phyloP scores from a whole-genome alignment of 2,797 vertebrate species.

The Tokudaia muenninki region DNA sequence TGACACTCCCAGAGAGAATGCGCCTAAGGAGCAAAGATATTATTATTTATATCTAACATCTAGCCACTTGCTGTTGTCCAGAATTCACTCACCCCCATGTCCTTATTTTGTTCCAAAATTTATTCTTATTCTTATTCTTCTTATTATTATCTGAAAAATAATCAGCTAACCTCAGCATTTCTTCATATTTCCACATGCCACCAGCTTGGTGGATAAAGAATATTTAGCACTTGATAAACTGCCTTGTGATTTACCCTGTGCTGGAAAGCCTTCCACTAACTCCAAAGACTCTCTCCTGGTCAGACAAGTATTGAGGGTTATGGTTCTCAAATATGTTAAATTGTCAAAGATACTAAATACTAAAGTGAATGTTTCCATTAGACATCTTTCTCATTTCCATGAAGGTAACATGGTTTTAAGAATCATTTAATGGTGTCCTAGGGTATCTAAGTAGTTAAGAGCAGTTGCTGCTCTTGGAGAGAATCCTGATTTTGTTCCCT shows the following conservation, averaged over 20 bases:
- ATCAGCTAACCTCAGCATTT: slow-evolving; percentile 38
- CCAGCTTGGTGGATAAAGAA: slow-evolving; percentile 65
- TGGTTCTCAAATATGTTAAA: slow-evolving; percentile 46
- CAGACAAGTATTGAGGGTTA: slow-evolving; percentile 64
- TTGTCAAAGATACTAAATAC: slow-evolving; percentile 66
- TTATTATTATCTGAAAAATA: slow-evolving; percentile 42
- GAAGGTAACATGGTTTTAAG: slow-evolving; percentile 56
- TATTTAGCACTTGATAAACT: slow-evolving; percentile 72
- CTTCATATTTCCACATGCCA: slow-evolving; percentile 57
- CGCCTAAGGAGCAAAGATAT: slow-evolving; percentile 28
- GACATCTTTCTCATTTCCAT: slow-evolving; percentile 72
- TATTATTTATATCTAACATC: slow-evolving; percentile 30
- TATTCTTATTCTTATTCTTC: too few species aligned
- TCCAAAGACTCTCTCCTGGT: slow-evolving; percentile 76
- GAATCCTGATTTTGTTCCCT: background rate
- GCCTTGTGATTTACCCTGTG: slow-evolving; percentile 76
- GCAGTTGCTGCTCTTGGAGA: background rate
- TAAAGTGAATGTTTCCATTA: slow-evolving; percentile 61
- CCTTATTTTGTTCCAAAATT: background rate
- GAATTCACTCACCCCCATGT: background rate
- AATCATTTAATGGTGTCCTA: slow-evolving; percentile 66
- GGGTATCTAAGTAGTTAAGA: background rate
- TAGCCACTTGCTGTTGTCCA: background rate
- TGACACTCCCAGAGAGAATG: slow-evolving; percentile 39
- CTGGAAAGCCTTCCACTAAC: slow-evolving; percentile 72